These are phyloP conservation scores for Tragelaphus oryx DNA, from an alignment of 2,797 vertebrate species.

Conservation along the genomic window DNA sequence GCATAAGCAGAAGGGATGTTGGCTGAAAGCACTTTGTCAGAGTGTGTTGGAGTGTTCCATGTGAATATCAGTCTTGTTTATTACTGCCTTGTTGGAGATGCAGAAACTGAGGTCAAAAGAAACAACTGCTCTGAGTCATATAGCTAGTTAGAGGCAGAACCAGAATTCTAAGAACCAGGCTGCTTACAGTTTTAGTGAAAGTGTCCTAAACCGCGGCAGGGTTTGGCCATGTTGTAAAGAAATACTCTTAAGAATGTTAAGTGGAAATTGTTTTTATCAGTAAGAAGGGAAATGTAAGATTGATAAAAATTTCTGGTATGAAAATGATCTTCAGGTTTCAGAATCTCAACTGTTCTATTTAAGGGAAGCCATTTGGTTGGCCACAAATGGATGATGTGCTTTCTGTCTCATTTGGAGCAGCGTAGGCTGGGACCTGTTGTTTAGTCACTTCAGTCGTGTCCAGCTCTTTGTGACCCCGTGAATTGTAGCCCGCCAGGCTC, in stretches of 20 bases:
- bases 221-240: neutral
- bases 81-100: neutral
- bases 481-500: neutral
- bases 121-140: neutral
- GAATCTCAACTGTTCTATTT: neutral
- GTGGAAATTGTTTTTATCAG: neutral
- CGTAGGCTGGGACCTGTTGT: neutral
- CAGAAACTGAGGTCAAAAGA: neutral
- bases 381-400: neutral
- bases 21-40: neutral
- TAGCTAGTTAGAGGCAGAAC: neutral
- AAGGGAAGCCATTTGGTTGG: neutral
- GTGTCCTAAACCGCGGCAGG: neutral
- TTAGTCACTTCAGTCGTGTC: neutral
- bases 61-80: neutral
- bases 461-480: neutral
- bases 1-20: neutral
- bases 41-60: neutral
- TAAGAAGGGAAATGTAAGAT: neutral
- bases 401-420: neutral
- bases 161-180: neutral
- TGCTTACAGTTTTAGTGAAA: neutral
- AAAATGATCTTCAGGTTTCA: constrained; percentile 28
- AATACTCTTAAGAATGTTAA: neutral
- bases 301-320: neutral